phyloP scores from a whole-genome alignment of 2,797 vertebrate genomes.

The Aeoliscus strigatus region DNA sequence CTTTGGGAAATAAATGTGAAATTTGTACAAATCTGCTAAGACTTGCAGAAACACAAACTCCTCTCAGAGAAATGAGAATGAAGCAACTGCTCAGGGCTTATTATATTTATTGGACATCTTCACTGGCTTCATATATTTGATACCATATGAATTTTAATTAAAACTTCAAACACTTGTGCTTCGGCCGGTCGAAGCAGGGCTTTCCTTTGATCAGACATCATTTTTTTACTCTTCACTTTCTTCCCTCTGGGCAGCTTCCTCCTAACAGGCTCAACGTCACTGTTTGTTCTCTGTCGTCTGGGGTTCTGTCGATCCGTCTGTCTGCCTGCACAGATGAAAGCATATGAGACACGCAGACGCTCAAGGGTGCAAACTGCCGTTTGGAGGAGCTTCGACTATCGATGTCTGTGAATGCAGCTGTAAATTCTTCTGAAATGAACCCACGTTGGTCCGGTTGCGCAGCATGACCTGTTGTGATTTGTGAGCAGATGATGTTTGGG shows the following conservation, averaged over 20 bases:
- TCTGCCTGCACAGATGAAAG: constrained; percentile 67
- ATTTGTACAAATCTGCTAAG: constrained; percentile 55
- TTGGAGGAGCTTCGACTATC: constrained; percentile 34
- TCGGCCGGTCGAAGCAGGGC: constrained; percentile 50
- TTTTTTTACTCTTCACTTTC: constrained; percentile 43
- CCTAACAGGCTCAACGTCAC: constrained; percentile 65
- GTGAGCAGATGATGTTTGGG: too few species aligned
- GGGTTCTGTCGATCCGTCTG: constrained; percentile 51
- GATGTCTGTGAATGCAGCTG: too few species aligned
- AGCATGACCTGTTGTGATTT: too few species aligned
- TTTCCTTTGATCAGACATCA: constrained; percentile 73
- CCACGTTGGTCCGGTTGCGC: too few species aligned
- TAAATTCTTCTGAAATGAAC: too few species aligned
- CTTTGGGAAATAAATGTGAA: constrained; percentile 29
- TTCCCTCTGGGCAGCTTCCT: constrained; percentile 60
- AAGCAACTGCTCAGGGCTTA: constrained; percentile 44
- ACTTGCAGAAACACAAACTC: constrained; percentile 52
- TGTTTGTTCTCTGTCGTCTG: constrained; percentile 56
- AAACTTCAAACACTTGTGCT: constrained; percentile 70
- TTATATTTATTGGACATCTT: constrained; percentile 67
- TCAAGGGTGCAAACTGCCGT: constrained; percentile 22
- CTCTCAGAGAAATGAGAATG: constrained; percentile 48
- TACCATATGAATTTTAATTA: constrained; percentile 72
- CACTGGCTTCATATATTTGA: constrained; percentile 62
- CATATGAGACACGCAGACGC: constrained; percentile 26